Percentiles rank a stretch among this genome's conserved stretches.
phyloP scores from a whole-genome alignment of 2,888 invertebrate species.

The Acleris literana region DNA sequence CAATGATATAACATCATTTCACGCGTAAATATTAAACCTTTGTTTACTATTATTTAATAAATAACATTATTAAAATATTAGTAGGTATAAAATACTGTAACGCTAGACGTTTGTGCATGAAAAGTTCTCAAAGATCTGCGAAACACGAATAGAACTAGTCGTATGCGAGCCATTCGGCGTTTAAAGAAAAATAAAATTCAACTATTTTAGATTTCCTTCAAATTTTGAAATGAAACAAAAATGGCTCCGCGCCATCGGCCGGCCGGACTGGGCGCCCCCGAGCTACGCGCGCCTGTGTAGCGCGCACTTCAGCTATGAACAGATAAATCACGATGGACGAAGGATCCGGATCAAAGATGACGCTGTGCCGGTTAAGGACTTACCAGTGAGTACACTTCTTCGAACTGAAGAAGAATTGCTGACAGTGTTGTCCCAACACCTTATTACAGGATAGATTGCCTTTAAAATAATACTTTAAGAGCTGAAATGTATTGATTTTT shows the following conservation, averaged over 20 bases:
- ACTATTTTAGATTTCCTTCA: conserved; percentile 45
- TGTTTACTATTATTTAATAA: neutral
- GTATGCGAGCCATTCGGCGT: neutral
- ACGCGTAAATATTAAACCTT: conserved; percentile 43
- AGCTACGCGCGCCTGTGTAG: conserved; percentile 48
- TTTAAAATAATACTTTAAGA: too few relatives aligned
- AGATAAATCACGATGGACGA: conserved; percentile 45
- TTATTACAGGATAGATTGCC: too few relatives aligned
- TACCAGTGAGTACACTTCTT: conserved; percentile 46
- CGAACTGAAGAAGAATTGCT: neutral
- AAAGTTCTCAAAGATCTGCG: too few relatives aligned
- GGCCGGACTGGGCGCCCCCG: conserved; percentile 50
- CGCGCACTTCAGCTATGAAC: conserved; percentile 46
- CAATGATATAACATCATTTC: conserved; percentile 44
- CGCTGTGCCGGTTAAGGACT: conserved; percentile 44
- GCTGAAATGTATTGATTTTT: too few relatives aligned
- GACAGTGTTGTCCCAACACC: too few relatives aligned
- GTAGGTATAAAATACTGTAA: too few relatives aligned
- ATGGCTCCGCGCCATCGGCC: conserved; percentile 53
- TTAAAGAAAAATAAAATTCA: too few relatives aligned
- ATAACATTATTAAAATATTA: too few relatives aligned
- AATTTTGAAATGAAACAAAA: conserved; percentile 44
- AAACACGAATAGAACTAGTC: neutral
- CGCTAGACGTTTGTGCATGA: too few relatives aligned
- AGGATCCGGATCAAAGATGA: conserved; percentile 48